A percentile compares a stretch with the other conserved stretches of the same genome.
phyloP scores from a whole-genome alignment of 2,888 invertebrate genomes.

The Taphrorychus bicolor region DNA sequence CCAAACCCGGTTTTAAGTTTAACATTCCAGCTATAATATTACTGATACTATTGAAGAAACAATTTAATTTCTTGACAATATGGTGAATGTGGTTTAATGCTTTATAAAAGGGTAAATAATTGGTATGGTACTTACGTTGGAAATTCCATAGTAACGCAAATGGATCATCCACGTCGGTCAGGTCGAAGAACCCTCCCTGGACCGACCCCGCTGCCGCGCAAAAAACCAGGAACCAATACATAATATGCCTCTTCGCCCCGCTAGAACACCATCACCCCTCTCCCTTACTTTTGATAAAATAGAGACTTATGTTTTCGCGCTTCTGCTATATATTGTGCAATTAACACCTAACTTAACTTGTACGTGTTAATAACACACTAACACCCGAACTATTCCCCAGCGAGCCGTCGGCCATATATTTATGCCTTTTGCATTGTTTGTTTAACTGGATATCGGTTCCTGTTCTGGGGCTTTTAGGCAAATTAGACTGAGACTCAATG shows the following conservation, averaged over 20 bases:
- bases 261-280: too few relatives aligned
- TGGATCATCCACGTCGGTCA: constrained; percentile 52
- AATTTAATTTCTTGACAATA: neutral
- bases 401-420: constrained; percentile 10
- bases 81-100: neutral
- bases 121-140: constrained; percentile 17
- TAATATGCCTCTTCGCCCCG: too few relatives aligned
- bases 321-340: neutral
- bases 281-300: too few relatives aligned
- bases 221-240: neutral
- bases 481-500: constrained; percentile 28
- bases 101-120: neutral
- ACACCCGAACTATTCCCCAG: constrained; percentile 16
- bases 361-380: neutral
- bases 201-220: constrained; percentile 16
- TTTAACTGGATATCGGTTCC: constrained; percentile 24
- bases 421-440: constrained; percentile 30
- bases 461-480: constrained; percentile 33
- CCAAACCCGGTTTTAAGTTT: too few relatives aligned
- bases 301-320: neutral
- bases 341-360: neutral
- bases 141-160: constrained; percentile 49
- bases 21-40: too few relatives aligned
- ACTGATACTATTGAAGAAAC: too few relatives aligned
- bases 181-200: constrained; percentile 49